Evolutionary conservation across 1,140 invertebrate species (phyloP), one percentile per base, ranked within the genome.

Genomic region (Tetramorium parvispinum): DNA sequence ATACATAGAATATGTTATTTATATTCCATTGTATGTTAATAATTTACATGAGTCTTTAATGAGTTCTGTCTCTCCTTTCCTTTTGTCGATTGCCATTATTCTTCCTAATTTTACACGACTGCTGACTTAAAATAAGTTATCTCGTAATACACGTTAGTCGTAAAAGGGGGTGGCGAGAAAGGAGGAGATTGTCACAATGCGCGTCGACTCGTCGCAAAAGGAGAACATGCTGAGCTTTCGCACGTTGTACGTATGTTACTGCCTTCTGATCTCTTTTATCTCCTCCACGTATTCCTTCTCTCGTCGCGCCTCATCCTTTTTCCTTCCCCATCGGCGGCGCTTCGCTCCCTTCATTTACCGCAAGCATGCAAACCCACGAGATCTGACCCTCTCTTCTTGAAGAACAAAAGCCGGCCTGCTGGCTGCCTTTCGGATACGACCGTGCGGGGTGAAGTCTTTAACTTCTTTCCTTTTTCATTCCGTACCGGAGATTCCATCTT

Each of bases 91-190:
- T 75, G n/a, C 77, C 82, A 92, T 93, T 93, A 93, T 93, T 93
- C 91, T 85, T 68, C 73, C 88, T 92, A 93, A 93, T 94, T 75
- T 94, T 92, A 94, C 92, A 90, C 85, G 91, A 89, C 85, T 83
- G 79, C 70, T 70, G 61, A 88, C 77, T 91, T 91, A 93, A 93
- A 94, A 90, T 93, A 89, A 93, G 86, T 93, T 94, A 94, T 93
- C 92, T 92, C 77, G 86, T 88, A 86, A 55, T 46, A 40, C 51
- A 70, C 37, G 53, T 59, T 63, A 73, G 24, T 57, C 49, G 63
- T 55, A 73, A 71, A 71, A 32, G 66, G n/a, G 51, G 51, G 70
- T 86, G 43, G 76, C 32, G 61, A 32, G 40, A 71, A 71, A 18
- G 46, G 68, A 63, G 66, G 51, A 43, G 85, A 75, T 70, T 55